Evolutionary conservation across 2,113 vertebrate species (phyloP), one percentile per base, ranked within the genome.

Genomic region (Alethe castanea): DNA sequence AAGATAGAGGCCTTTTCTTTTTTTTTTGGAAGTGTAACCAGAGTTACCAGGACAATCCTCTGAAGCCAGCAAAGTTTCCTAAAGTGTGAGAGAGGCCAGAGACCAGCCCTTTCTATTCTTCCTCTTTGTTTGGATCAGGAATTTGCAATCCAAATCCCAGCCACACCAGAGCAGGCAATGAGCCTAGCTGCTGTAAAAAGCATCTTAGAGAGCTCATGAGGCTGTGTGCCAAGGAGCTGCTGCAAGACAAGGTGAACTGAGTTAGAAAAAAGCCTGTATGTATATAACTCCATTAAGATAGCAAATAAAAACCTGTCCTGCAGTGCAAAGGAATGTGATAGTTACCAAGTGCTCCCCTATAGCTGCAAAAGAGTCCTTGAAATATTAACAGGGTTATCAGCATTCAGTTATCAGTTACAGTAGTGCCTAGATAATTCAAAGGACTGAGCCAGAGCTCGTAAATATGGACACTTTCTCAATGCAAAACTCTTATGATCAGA

Each of bases 331-430:
- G 96, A 95, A 96, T 91, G 92, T 88, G 84, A 89, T 88, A 92
- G 80, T 62, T 86, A 65, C 67, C 0, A 0, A 71, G 76, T 88
- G 57, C 48, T 90, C 66, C 86, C 86, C 90, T 81, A 89, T 9
- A 93, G 65, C 2, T 89, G 92, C 70, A 91, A 52, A 89, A 89
- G 84, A 86, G 88, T 54, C 81, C 94, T 96, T 94, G 90, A 96
- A 97, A 96, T 94, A 97, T 96, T 96, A 96, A 93, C 94, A 89
- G 83, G 92, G 80, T 89, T 95, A 97, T 96, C 96, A 80, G 86
- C 70, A 89, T 92, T 93, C 69, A 54, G 91, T 95, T 95, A 95
- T 56, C 77, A 0, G 80, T 95, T 96, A 95, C 95, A 92, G 94
- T 89, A 89, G 88, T 66, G 71, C 66, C 81, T 70, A 91, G 91